Evolutionary conservation across 2,888 invertebrate species (phyloP).

Genomic region (Gari tellinella): DNA sequence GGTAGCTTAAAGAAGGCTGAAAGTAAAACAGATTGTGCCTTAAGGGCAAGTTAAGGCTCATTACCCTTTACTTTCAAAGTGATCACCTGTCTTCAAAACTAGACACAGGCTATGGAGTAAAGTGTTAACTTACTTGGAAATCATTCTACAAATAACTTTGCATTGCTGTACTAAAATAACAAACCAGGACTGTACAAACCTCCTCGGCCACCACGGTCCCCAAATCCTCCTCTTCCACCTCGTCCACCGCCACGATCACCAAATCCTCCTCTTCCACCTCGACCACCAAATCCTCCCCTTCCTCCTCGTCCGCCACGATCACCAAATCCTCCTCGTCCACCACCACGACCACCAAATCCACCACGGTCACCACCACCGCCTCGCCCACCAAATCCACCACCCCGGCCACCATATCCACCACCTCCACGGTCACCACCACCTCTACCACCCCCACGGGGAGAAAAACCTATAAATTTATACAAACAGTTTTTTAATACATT

Average conservation of each 20-base stretch:
- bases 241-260: constrained; percentile 6
- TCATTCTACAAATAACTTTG: too few relatives aligned
- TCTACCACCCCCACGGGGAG: constrained; percentile 42
- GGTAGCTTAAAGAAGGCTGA: too few relatives aligned
- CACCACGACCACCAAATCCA: constrained; percentile 30
- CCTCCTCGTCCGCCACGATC: constrained; percentile 30
- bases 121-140: too few relatives aligned
- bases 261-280: constrained; percentile 23
- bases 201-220: constrained; percentile 18
- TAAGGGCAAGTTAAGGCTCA: too few relatives aligned
- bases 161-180: too few relatives aligned
- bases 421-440: constrained; percentile 19
- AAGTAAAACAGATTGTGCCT: too few relatives aligned
- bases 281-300: constrained; percentile 17
- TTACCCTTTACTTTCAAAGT: too few relatives aligned
- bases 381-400: constrained; percentile 20
- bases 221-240: constrained; percentile 26
- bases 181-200: neutral
- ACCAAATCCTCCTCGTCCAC: constrained; percentile 29
- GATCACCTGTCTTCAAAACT: too few relatives aligned
- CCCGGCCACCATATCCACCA: constrained; percentile 16
- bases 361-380: constrained; percentile 29
- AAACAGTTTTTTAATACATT: too few relatives aligned
- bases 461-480: constrained; percentile 56
- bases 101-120: too few relatives aligned